Conservation (phyloP, 2,888 invertebrate genomes). For the Lydus trimaculatus region DNA sequence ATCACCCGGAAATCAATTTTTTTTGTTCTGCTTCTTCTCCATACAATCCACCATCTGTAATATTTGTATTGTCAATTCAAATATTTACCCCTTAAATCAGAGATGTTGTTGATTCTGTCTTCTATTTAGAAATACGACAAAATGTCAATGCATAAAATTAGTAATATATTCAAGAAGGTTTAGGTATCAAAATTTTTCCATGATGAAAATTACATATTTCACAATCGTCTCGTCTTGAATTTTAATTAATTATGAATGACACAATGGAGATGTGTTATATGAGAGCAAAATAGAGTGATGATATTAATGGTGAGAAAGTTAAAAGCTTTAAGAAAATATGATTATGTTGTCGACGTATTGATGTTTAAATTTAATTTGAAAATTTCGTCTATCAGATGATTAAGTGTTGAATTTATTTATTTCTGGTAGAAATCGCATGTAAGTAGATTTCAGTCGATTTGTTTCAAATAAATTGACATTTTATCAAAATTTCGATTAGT, state of each 20-base stretch:
- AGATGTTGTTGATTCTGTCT: not conserved
- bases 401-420: not conserved
- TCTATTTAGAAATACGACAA: not conserved
- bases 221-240: not conserved
- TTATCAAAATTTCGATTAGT: not conserved
- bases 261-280: too few relatives aligned
- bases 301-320: not conserved
- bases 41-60: not conserved
- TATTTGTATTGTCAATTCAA: constrained; percentile 6
- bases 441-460: too few relatives aligned
- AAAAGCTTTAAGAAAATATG: not conserved
- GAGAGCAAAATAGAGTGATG: too few relatives aligned
- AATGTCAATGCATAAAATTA: not conserved
- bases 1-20: not conserved
- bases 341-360: not conserved
- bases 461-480: too few relatives aligned
- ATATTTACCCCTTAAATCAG: not conserved
- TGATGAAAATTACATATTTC: not conserved
- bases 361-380: not conserved
- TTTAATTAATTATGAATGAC: too few relatives aligned
- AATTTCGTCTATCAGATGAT: not conserved
- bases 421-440: too few relatives aligned
- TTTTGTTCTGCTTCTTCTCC: too few relatives aligned
- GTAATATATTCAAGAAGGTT: not conserved
- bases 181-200: not conserved